Percentiles rank a stretch among this genome's conserved stretches.
phyloP scores from a whole-genome alignment of 2,888 invertebrate species.

The Trachelus iudaicus region DNA sequence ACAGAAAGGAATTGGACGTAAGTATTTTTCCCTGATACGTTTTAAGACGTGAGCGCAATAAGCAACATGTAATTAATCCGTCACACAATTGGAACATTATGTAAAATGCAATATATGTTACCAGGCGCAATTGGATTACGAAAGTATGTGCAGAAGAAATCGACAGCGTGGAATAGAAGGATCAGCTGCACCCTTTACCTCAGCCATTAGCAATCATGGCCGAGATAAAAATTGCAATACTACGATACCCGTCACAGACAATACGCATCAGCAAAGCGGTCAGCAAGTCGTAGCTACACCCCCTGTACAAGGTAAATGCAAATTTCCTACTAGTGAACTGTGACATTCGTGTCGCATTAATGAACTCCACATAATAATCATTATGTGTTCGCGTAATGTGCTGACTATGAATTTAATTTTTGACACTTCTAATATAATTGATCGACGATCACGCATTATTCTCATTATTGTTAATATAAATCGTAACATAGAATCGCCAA shows the following conservation, averaged over 20 bases:
- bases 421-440: neutral
- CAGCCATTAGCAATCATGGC: slow-evolving; percentile 58
- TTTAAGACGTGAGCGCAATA: neutral
- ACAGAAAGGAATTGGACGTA: slow-evolving; percentile 68
- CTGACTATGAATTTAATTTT: neutral
- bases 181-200: slow-evolving; percentile 54
- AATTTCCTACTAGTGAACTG: neutral
- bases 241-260: slow-evolving; percentile 67
- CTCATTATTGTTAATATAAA: neutral
- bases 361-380: neutral
- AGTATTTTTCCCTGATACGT: slow-evolving; percentile 18
- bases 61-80: neutral
- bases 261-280: slow-evolving; percentile 52
- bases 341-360: no score
- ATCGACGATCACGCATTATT: neutral
- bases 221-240: slow-evolving; percentile 78
- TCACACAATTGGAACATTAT: slow-evolving; percentile 23
- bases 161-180: slow-evolving; percentile 67
- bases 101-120: slow-evolving; percentile 21
- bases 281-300: slow-evolving; percentile 50
- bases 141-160: slow-evolving; percentile 71
- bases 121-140: slow-evolving; percentile 73
- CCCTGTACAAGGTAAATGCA: slow-evolving; percentile 50
- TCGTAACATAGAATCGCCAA: slow-evolving; percentile 61
- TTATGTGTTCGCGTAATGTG: neutral